Conservation (phyloP, 2,888 invertebrate genomes). For the Maniola hyperantus region DNA sequence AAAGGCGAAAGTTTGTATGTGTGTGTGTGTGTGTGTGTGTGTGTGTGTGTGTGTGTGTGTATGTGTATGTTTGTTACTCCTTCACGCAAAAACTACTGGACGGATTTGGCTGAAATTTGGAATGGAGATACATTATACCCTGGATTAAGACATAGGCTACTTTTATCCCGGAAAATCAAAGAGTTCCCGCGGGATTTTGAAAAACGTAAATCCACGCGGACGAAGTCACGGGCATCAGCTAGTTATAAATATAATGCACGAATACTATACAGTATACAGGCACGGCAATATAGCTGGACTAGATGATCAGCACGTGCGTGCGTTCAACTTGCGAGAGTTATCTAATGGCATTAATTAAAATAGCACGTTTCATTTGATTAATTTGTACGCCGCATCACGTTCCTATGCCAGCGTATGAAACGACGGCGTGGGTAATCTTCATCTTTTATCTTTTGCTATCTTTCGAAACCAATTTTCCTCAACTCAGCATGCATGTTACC, state of each 20-base stretch:
- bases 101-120: no score
- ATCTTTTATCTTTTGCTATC: conserved; percentile 18
- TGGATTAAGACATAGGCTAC: no score
- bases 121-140: no score
- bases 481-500: neutral
- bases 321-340: conserved; percentile 35
- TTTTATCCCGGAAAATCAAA: no score
- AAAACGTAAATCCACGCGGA: no score
- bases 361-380: conserved; percentile 39
- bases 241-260: neutral
- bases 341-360: conserved; percentile 37
- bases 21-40: no score
- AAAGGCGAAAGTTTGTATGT: no score
- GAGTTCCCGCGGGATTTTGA: no score
- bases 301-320: conserved; percentile 31
- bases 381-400: conserved; percentile 35
- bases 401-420: conserved; percentile 15
- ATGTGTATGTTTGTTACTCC: no score
- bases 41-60: no score
- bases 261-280: neutral
- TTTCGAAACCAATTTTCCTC: conserved; percentile 7
- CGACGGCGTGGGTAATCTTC: conserved; percentile 17
- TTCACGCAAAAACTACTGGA: no score
- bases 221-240: no score
- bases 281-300: conserved; percentile 21